Evolutionary conservation across 2,888 invertebrate genomes (phyloP), one percentile per base, ranked within the genome.

Genomic region (Spisula solida): DNA sequence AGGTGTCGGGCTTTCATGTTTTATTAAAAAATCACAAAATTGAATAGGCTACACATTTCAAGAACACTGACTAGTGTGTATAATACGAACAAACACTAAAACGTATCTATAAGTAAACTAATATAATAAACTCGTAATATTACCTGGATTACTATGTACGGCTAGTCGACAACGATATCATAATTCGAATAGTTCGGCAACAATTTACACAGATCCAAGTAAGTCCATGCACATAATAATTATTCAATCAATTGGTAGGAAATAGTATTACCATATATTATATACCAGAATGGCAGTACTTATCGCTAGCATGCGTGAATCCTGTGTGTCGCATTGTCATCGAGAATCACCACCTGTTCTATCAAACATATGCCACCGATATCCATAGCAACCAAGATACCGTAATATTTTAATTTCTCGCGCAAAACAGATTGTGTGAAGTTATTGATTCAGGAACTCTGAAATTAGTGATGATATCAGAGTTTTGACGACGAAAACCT

Each of bases 331-430:
- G n/a, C 18, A n/a, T 79, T 55, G 75, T 55, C 85, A 79, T 51
- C 25, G 41, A 75, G 60, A 84, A 18, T 4, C 29, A 55, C 34
- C 84, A 84, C 85, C 85, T 85, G 85, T 79, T 85, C 47, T 34
- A 85, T 51, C 34, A 85, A 85, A 85, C 78, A 31, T 80, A 81
- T 80, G 56, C 79, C 56, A 55, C 41, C 14, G 20, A 56, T 87
- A 60, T 47, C 87, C 79, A 87, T 87, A 75, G 82, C 47, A 83
- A 87, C 87, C 31, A n/a, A 31, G 60, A 47, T 56, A 85, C 80
- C 48, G 29, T 34, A 60, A 34, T 79, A 87, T 87, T 87, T 87
- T 87, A 87, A 87, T 87, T 82, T 87, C 86, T 55, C 75, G 4
- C 82, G 80, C 25, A 75, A 82, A 83, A 70, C 75, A 83, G 47